phyloP scores from a whole-genome alignment of 1,140 invertebrate species.

The Neodiprion fabricii region DNA sequence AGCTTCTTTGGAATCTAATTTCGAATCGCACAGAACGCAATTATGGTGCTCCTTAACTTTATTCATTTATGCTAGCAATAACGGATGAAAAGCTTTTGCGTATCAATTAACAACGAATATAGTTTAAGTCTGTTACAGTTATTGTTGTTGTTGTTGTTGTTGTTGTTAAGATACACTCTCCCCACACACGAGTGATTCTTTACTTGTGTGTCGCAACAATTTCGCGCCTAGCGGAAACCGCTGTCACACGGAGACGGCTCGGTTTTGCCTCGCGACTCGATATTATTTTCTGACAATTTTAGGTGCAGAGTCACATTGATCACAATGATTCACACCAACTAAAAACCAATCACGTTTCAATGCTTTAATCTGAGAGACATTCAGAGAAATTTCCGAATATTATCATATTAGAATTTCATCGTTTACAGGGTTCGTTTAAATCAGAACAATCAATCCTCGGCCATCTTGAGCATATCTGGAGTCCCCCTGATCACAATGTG shows the following conservation, averaged over 20 bases:
- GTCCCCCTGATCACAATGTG: slow-evolving; percentile 28
- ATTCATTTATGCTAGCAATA: slow-evolving; percentile 38
- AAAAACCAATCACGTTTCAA: too few species aligned
- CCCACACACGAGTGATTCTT: neutral
- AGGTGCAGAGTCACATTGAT: too few species aligned
- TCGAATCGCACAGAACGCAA: slow-evolving; percentile 60
- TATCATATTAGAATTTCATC: slow-evolving; percentile 25
- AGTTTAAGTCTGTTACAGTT: too few species aligned
- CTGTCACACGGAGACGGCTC: too few species aligned
- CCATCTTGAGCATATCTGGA: slow-evolving; percentile 43
- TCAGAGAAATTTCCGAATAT: slow-evolving; percentile 29
- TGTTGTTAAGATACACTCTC: slow-evolving; percentile 12
- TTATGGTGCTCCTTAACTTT: slow-evolving; percentile 42
- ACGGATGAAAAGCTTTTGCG: neutral
- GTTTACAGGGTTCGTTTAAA: slow-evolving; percentile 27
- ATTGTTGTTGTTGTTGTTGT: neutral
- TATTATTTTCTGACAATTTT: too few species aligned
- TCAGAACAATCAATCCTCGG: slow-evolving; percentile 41
- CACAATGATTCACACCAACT: too few species aligned
- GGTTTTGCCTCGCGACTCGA: too few species aligned
- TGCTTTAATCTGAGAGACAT: neutral
- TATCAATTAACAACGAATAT: slow-evolving; percentile 29
- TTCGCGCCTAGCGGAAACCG: neutral
- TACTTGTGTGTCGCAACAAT: slow-evolving; percentile 26
- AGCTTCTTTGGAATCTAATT: slow-evolving; percentile 60